Conservation (phyloP, 2,797 vertebrate species). For the Tapirus indicus region DNA sequence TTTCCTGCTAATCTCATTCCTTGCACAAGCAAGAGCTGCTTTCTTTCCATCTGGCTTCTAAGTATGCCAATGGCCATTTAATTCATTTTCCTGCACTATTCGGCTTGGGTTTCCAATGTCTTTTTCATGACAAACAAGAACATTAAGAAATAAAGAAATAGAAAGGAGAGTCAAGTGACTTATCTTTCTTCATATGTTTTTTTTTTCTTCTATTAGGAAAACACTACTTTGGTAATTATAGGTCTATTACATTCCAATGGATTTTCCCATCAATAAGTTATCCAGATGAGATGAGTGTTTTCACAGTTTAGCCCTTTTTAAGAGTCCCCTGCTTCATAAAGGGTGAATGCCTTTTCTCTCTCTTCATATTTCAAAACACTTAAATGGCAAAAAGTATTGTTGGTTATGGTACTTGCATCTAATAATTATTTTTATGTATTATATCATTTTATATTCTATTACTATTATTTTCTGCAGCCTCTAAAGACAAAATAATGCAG, state of each 20-base stretch:
- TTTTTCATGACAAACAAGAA: slow-evolving; percentile 29
- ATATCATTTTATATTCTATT: not conserved
- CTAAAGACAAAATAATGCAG: not conserved
- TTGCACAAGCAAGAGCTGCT: not conserved
- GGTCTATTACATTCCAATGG: not conserved
- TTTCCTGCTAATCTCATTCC: slow-evolving; percentile 64
- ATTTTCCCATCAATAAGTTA: not conserved
- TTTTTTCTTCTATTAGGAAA: slow-evolving; percentile 33
- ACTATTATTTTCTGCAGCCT: not conserved
- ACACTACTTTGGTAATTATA: not conserved
- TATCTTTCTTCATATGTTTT: not conserved
- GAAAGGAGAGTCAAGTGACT: slow-evolving; percentile 47
- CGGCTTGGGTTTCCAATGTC: not conserved
- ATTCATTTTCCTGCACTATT: slow-evolving; percentile 64
- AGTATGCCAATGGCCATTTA: slow-evolving; percentile 43
- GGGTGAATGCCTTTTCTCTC: not conserved
- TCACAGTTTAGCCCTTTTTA: not conserved
- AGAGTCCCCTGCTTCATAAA: not conserved
- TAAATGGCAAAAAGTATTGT: not conserved
- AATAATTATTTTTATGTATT: not conserved
- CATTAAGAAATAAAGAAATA: slow-evolving; percentile 10
- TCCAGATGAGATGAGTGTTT: not conserved
- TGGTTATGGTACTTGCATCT: not conserved
- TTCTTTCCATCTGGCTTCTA: slow-evolving; percentile 59
- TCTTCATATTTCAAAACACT: not conserved